Conservation (phyloP, 1,140 invertebrate genomes). For the Hylaeus anthracinus region DNA sequence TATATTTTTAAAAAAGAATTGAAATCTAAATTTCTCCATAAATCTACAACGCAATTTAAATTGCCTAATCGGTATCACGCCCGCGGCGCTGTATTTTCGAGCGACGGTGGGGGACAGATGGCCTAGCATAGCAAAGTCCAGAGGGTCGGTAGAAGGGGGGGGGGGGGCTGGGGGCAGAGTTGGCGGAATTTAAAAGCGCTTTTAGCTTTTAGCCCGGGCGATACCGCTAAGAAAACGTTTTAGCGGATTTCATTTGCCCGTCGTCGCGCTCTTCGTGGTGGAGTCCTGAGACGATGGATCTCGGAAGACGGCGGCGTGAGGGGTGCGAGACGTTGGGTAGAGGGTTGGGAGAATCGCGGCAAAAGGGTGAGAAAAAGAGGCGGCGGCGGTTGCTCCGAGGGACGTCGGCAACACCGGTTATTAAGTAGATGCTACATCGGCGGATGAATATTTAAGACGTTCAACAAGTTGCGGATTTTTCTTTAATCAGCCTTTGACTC, state of each 20-base stretch:
- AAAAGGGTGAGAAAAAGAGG: conserved; percentile 58
- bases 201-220: conserved; percentile 76
- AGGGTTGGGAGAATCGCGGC: conserved; percentile 35
- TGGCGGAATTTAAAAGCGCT: conserved; percentile 75
- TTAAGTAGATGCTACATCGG: conserved; percentile 79
- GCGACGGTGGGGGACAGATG: conserved; percentile 1
- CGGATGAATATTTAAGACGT: conserved; percentile 81
- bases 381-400: conserved; percentile 45
- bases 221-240: conserved; percentile 77
- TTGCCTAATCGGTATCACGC: neutral
- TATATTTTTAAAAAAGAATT: no score
- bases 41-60: neutral
- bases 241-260: conserved; percentile 75
- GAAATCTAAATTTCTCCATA: no score
- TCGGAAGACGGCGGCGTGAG: conserved; percentile 27
- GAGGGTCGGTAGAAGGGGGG: conserved; percentile 20
- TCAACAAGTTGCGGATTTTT: conserved; percentile 81
- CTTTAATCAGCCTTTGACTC: conserved; percentile 75
- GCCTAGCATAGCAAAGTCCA: conserved; percentile 30
- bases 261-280: conserved; percentile 50
- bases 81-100: neutral
- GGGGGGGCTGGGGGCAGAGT: conserved; percentile 42
- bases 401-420: conserved; percentile 73
- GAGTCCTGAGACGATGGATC: conserved; percentile 62
- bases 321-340: neutral